Percentiles rank a stretch among this genome's conserved stretches.
Conservation (phyloP, 2,888 invertebrate species). For the Rhyacophila evoluta region DNA sequence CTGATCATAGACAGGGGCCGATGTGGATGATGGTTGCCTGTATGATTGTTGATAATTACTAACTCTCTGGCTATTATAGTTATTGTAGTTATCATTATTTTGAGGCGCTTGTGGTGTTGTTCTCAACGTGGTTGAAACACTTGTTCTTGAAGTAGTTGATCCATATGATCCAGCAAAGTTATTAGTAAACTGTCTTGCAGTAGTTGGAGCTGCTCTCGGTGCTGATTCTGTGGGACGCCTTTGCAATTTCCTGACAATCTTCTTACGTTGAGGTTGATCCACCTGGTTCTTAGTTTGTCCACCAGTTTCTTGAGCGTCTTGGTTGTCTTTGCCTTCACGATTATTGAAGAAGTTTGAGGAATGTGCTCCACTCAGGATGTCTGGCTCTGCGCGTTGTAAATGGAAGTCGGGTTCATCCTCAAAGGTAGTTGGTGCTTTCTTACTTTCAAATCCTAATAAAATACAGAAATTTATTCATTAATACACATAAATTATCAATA, state of each 20-base stretch:
- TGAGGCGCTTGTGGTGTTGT: constrained; percentile 58
- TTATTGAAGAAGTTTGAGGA: constrained; percentile 83
- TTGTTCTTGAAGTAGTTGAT: constrained; percentile 59
- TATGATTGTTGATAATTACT: constrained; percentile 58
- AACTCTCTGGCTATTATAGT: constrained; percentile 57
- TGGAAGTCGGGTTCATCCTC: constrained; percentile 81
- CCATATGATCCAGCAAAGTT: constrained; percentile 64
- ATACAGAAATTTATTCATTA: too few species aligned
- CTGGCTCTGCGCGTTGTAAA: constrained; percentile 79
- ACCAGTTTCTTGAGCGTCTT: constrained; percentile 67
- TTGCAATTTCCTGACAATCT: constrained; percentile 61
- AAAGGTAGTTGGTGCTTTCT: constrained; percentile 70
- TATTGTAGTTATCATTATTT: constrained; percentile 59
- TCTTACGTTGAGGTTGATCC: constrained; percentile 62
- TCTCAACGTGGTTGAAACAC: constrained; percentile 41
- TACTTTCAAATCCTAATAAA: constrained; percentile 73
- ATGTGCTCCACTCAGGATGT: constrained; percentile 77
- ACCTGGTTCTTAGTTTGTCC: constrained; percentile 58
- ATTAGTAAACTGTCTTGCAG: constrained; percentile 57
- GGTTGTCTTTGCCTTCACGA: constrained; percentile 71
- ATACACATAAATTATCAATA: too few species aligned
- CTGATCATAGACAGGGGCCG: constrained; percentile 41
- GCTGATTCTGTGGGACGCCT: constrained; percentile 59
- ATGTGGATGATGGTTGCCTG: constrained; percentile 55
- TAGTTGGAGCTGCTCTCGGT: constrained; percentile 54